phyloP scores from a whole-genome alignment of 2,113 vertebrate genomes.

The Pomatorhinus ruficollis region DNA sequence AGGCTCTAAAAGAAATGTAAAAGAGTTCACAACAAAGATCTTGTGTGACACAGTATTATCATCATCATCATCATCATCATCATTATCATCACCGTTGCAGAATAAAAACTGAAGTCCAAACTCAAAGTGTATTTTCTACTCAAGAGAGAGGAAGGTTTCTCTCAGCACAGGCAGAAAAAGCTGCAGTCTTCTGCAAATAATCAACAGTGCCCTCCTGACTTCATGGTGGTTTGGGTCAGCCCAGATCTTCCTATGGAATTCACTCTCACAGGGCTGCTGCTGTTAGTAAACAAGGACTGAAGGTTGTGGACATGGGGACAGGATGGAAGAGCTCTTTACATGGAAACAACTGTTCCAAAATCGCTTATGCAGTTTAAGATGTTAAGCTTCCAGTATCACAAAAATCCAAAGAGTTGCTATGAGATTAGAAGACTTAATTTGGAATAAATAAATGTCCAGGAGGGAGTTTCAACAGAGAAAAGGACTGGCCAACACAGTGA shows the following conservation, averaged over 20 bases:
- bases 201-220: not conserved
- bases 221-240: not conserved
- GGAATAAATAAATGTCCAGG: not conserved
- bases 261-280: not conserved
- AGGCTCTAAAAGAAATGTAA: not conserved
- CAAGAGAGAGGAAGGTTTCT: not conserved
- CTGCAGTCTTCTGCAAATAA: not conserved
- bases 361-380: not conserved
- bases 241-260: not conserved
- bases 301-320: not conserved
- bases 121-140: not conserved
- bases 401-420: not conserved
- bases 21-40: not conserved
- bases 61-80: not conserved
- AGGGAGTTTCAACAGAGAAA: not conserved
- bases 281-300: not conserved
- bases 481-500: not conserved
- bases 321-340: not conserved
- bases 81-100: not conserved
- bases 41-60: not conserved
- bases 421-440: not conserved
- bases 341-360: not conserved
- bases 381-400: not conserved
- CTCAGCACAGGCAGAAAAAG: not conserved
- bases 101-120: not conserved